A percentile compares a stretch with the other conserved stretches of the same genome.
Conservation (phyloP, 2,113 vertebrate genomes). For the Pholis gunnellus region DNA sequence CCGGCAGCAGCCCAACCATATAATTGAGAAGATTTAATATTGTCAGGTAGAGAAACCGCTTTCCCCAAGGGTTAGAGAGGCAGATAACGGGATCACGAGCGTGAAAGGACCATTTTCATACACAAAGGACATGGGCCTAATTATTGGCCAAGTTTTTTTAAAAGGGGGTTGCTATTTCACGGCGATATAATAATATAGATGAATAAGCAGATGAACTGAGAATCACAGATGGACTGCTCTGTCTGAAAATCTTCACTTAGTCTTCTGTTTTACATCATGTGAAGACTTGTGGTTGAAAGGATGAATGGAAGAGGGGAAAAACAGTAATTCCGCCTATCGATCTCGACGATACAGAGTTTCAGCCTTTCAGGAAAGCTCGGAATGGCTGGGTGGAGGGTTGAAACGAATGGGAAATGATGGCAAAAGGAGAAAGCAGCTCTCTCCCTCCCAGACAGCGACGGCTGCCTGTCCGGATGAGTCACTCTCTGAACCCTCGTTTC, state of each 20-base stretch:
- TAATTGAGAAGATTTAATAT: constrained; percentile 70
- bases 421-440: constrained; percentile 15
- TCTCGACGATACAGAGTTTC: not conserved
- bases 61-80: constrained; percentile 30
- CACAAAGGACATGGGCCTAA: constrained; percentile 41
- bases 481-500: constrained; percentile 46
- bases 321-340: constrained; percentile 1
- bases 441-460: constrained; percentile 29
- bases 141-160: constrained; percentile 18
- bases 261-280: not conserved
- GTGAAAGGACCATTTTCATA: constrained; percentile 39
- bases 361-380: not conserved
- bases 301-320: not conserved
- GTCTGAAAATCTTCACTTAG: not conserved
- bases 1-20: constrained; percentile 59
- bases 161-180: not conserved
- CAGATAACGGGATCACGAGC: constrained; percentile 34
- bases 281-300: not conserved
- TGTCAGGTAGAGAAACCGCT: constrained; percentile 55
- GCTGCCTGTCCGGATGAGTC: constrained; percentile 52
- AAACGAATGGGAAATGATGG: constrained; percentile 24
- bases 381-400: constrained; percentile 10
- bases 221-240: not conserved
- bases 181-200: constrained; percentile 1
- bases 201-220: not conserved